Percentiles rank a stretch among this genome's conserved stretches.
Conservation (phyloP, 1,140 invertebrate species). For the Teleogryllus occipitalis region DNA sequence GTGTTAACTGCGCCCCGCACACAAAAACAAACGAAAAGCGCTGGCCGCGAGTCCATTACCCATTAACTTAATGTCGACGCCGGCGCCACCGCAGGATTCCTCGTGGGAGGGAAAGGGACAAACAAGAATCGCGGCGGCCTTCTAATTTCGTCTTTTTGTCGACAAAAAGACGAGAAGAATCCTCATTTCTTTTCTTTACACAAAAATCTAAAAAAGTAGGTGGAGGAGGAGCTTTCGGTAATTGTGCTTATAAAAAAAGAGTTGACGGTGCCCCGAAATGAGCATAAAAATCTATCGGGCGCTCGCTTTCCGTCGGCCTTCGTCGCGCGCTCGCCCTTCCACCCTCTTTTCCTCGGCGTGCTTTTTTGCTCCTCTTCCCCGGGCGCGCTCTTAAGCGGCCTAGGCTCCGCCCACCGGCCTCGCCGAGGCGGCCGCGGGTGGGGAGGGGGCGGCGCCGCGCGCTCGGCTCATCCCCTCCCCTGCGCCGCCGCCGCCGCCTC, state of each 20-base stretch:
- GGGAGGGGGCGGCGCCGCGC: not conserved
- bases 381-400: not conserved
- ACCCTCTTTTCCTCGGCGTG: not conserved
- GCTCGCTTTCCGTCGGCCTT: not conserved
- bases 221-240: not conserved
- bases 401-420: not conserved
- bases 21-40: slow-evolving; percentile 1
- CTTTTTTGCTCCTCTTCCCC: not conserved
- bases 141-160: not conserved
- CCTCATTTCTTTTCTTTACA: not conserved
- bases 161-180: not conserved
- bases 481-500: no score
- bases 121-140: not conserved
- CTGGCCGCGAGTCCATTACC: slow-evolving; percentile 2
- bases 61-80: slow-evolving; percentile 4
- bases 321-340: not conserved
- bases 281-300: not conserved
- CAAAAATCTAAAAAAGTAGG: not conserved
- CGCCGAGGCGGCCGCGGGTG: not conserved
- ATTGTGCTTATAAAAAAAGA: slow-evolving; percentile 6
- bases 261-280: not conserved
- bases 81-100: not conserved
- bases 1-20: not conserved
- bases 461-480: not conserved
- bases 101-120: not conserved